Conservation (phyloP, 2,113 vertebrate species). For the Eonycteris spelaea region DNA sequence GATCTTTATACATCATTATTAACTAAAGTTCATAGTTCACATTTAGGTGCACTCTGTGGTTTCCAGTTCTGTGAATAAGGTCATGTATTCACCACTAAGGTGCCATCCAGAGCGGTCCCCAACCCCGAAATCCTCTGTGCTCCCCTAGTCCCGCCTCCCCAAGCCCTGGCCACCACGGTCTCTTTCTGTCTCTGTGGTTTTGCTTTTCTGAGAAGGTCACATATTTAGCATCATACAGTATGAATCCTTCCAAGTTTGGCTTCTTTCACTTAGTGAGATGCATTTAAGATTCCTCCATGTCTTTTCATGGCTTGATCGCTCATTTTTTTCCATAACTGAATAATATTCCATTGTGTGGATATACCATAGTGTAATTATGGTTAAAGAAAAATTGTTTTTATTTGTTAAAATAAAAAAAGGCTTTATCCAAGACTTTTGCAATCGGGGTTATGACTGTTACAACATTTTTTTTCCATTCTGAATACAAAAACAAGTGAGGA, state of each 20-base stretch:
- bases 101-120: not conserved
- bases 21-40: not conserved
- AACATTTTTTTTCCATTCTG: not conserved
- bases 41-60: not conserved
- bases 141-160: accelerated
- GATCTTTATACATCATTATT: not conserved
- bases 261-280: not conserved
- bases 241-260: not conserved
- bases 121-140: not conserved
- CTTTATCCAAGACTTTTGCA: not conserved
- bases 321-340: not conserved
- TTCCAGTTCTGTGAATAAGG: not conserved
- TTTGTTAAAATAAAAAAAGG: not conserved
- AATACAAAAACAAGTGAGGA: not conserved
- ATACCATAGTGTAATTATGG: not conserved
- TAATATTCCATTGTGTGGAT: not conserved
- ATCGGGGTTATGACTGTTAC: not conserved
- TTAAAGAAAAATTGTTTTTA: not conserved
- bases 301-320: not conserved
- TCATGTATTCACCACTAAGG: not conserved
- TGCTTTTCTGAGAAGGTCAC: not conserved
- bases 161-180: not conserved
- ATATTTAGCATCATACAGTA: not conserved
- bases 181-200: not conserved
- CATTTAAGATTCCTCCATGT: not conserved